Evolutionary conservation across 2,888 invertebrate species (phyloP).

Genomic region (Drosophila niveifrons): DNA sequence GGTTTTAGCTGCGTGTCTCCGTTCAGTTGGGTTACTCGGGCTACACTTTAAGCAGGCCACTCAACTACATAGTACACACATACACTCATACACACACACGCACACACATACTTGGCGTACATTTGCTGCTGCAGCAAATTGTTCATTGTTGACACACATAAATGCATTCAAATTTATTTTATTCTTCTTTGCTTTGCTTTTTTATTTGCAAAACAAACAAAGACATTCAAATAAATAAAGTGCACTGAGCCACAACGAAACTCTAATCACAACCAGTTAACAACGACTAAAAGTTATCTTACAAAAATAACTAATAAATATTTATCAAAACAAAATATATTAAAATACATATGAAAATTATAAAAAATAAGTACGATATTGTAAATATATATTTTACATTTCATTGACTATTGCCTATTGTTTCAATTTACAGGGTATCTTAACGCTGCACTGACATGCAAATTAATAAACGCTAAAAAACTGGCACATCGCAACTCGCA

Average conservation of each 20-base stretch:
- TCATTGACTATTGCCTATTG: neutral
- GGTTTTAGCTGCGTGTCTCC: slow-evolving; percentile 43
- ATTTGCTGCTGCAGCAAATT: slow-evolving; percentile 53
- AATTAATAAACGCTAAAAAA: slow-evolving; percentile 4
- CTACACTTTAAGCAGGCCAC: slow-evolving; percentile 47
- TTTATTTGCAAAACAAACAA: slow-evolving; percentile 40
- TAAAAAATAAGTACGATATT: neutral
- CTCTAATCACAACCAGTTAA: neutral
- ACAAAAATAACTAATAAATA: neutral
- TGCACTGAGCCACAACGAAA: slow-evolving; percentile 34
- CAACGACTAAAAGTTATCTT: slow-evolving; percentile 15
- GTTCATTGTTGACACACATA: slow-evolving; percentile 65
- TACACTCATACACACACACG: slow-evolving; percentile 17
- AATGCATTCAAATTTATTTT: slow-evolving; percentile 63
- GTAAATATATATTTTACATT: neutral
- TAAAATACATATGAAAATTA: neutral
- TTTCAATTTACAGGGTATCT: slow-evolving; percentile 2
- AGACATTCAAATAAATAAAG: slow-evolving; percentile 51
- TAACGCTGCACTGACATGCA: slow-evolving; percentile 14
- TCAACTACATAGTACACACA: slow-evolving; percentile 33
- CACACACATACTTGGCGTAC: slow-evolving; percentile 12
- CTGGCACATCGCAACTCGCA: neutral
- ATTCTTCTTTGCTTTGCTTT: neutral
- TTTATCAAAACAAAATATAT: too few species aligned
- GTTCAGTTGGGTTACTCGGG: slow-evolving; percentile 32